These are phyloP conservation scores for Pangasianodon gigas DNA, from an alignment of 2,113 vertebrate species.

Conservation along the genomic window DNA sequence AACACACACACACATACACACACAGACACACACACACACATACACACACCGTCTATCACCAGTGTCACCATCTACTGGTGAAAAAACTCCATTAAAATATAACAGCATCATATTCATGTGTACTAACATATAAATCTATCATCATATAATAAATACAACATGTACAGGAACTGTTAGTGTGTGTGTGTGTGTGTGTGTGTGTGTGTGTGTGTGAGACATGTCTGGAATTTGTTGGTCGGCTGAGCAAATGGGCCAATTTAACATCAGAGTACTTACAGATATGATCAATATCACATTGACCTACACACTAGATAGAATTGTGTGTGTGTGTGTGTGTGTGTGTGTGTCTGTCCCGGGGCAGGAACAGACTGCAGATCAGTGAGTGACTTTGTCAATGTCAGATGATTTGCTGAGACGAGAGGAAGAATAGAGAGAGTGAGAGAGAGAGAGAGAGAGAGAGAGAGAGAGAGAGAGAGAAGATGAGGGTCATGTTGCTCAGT, in stretches of 20 bases:
- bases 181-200: neutral
- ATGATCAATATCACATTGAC: conserved; percentile 24
- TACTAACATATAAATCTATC: too few species aligned
- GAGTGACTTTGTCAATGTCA: conserved; percentile 12
- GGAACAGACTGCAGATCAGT: neutral
- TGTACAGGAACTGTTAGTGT: neutral
- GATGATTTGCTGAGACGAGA: neutral
- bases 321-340: neutral
- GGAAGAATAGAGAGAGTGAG: neutral
- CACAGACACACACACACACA: too few species aligned
- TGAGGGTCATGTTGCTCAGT: neutral
- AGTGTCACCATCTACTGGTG: too few species aligned
- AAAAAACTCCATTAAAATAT: too few species aligned
- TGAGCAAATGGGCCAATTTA: neutral
- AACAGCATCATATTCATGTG: too few species aligned
- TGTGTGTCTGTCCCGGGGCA: neutral
- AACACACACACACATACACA: neutral
- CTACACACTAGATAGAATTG: conserved; percentile 28
- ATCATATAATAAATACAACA: too few species aligned
- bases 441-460: neutral
- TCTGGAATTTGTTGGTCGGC: neutral
- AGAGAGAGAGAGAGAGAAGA: neutral
- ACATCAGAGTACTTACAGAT: neutral
- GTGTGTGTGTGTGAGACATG: neutral
- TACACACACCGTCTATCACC: too few species aligned